These are phyloP conservation scores for Scaptomyza caliginosa DNA, from an alignment of 2,888 invertebrate genomes.

Conservation along the genomic window DNA sequence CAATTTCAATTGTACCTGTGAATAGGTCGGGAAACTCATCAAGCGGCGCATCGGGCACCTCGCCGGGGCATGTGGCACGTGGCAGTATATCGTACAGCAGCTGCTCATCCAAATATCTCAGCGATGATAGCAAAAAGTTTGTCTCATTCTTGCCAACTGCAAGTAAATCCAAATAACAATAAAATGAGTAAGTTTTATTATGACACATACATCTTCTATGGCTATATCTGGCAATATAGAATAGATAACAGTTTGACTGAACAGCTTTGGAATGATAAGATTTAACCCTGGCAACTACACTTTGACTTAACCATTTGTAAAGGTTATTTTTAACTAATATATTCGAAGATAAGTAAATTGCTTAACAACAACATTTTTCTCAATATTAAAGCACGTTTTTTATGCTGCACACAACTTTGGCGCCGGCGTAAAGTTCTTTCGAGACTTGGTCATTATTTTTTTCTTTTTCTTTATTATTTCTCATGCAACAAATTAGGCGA, in stretches of 20 bases:
- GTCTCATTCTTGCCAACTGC: slow-evolving; percentile 70
- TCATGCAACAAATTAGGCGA: slow-evolving; percentile 1
- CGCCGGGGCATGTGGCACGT: slow-evolving; percentile 63
- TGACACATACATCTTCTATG: not conserved
- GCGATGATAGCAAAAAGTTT: slow-evolving; percentile 64
- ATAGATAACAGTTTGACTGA: slow-evolving; percentile 36
- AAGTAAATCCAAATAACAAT: not conserved
- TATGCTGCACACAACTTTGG: not conserved
- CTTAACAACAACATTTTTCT: not conserved
- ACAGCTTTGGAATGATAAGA: no score
- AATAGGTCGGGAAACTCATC: slow-evolving; percentile 81
- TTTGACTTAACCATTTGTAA: no score
- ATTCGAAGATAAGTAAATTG: no score
- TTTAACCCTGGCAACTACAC: not conserved
- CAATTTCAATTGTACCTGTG: slow-evolving; percentile 70
- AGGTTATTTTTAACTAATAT: no score
- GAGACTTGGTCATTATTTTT: not conserved
- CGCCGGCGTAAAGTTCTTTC: not conserved
- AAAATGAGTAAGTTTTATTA: not conserved
- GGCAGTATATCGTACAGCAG: slow-evolving; percentile 68
- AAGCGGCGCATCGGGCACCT: slow-evolving; percentile 60
- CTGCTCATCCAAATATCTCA: slow-evolving; percentile 75
- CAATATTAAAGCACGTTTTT: not conserved
- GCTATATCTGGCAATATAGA: not conserved
- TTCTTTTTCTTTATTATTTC: slow-evolving; percentile 18